Evolutionary conservation across 1,140 invertebrate genomes (phyloP).

Genomic region (Zaprionus tsacasi): DNA sequence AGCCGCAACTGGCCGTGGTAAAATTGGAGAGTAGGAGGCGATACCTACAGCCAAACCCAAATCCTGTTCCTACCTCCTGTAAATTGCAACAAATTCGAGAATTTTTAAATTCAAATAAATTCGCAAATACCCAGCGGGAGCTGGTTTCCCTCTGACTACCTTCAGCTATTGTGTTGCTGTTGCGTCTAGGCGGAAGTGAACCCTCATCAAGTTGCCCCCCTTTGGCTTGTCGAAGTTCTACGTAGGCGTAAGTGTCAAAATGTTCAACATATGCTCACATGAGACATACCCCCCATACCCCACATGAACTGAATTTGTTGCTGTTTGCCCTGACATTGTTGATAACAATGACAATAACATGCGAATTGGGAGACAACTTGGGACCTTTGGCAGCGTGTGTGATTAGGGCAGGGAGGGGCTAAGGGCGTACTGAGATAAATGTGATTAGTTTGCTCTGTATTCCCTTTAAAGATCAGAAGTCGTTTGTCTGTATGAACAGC

Average conservation of each 20-base stretch:
- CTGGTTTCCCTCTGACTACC: background rate
- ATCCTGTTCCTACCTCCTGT: background rate
- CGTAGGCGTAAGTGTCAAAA: constrained; percentile 71
- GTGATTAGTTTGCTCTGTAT: background rate
- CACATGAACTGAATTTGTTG: constrained; percentile 42
- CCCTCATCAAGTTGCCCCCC: constrained; percentile 69
- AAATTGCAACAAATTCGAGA: constrained; percentile 58
- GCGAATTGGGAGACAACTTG: constrained; percentile 16
- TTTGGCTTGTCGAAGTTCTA: constrained; percentile 64
- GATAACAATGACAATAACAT: constrained; percentile 79
- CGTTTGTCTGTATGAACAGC: background rate
- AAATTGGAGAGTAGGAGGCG: background rate
- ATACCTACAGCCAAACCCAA: constrained; percentile 13
- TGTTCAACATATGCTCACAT: constrained; percentile 78
- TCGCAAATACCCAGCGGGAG: constrained; percentile 18
- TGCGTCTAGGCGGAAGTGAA: constrained; percentile 46
- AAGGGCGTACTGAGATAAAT: background rate
- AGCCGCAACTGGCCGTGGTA: constrained; percentile 14
- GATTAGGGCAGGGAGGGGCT: constrained; percentile 31
- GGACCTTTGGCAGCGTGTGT: background rate
- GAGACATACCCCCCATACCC: constrained; percentile 39
- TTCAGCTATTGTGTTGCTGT: constrained; percentile 10
- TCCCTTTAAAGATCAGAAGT: too few species aligned
- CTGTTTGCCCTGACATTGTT: constrained; percentile 64
- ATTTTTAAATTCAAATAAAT: constrained; percentile 50